Base-by-base conservation (phyloP, 30 jellyfish, hydroid and myxozoan species). In the Chironex yamaguchii region DNA sequence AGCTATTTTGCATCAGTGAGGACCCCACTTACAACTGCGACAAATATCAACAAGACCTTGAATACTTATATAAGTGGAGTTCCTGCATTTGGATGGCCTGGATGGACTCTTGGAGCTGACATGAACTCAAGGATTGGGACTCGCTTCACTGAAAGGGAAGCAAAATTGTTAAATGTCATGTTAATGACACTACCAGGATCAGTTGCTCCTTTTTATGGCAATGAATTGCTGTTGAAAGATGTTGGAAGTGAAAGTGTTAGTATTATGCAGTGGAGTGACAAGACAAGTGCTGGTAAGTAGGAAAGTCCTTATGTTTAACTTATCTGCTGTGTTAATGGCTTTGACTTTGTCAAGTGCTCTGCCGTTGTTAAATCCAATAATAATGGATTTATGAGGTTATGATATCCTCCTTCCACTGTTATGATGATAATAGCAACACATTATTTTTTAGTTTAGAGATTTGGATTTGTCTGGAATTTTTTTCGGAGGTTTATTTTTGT, bases 101-200 rank as follows among this genome's bases (percentile, higher is more conserved):
- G 92, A 11, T 90, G 97, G 97, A 34, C 82, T 4, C 34, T 67
- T 29, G 96, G 73, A 52, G 96, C 92, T 14, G 71, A 81, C 0
- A 65, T 66, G 52, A 72, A 62, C 36, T 4, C 33, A 75, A 49
- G 88, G 88, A 21, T 75, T 13, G 82, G 53, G 6, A 50, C 54
- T 3, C 82, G 88, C 22, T 49, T 67, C 26, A 31, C 17, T 13
- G 62, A 86, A 33, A 64, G 63, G 17, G 90, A 67, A 12, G 27
- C 58, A 1, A 86, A 90, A 33, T 67, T 84, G 25, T n/a, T 49
- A 71, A 70, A n/a, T 0, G 78, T 89, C 0, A 34, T 89, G 51
- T 88, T 76, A 52, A 65, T 87, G 9, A 49, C 96, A 9, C 52
- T 79, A 3, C 93, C 97, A 27, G 90, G 91, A 67, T 48, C 73